Evolutionary conservation across 2,113 vertebrate species (phyloP).

Genomic region (Cebus imitator): DNA sequence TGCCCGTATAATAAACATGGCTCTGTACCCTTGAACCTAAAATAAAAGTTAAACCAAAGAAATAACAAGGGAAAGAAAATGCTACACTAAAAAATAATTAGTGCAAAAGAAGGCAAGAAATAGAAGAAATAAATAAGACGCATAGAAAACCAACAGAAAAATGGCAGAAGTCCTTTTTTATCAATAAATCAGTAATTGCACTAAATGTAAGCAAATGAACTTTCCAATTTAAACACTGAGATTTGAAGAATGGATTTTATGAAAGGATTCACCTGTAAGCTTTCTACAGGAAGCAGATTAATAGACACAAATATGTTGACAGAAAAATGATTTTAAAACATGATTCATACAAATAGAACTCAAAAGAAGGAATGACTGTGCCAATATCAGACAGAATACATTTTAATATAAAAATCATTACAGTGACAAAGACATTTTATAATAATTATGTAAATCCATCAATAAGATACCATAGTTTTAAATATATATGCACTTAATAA

Average conservation of each 20-base stretch:
- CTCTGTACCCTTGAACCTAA: too few species aligned
- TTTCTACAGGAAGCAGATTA: neutral
- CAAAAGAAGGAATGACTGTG: neutral
- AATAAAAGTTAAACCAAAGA: too few species aligned
- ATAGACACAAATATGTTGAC: neutral
- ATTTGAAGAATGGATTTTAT: neutral
- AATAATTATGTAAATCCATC: neutral
- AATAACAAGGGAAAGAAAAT: neutral
- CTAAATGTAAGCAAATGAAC: neutral
- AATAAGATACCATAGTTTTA: neutral
- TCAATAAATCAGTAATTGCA: neutral
- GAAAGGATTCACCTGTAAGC: neutral
- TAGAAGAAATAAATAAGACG: neutral
- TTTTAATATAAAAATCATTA: neutral
- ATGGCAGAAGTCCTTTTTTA: neutral
- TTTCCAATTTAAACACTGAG: neutral
- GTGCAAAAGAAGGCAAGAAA: neutral
- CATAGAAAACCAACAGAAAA: neutral
- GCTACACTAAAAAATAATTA: neutral
- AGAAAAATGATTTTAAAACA: neutral
- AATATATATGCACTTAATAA: neutral
- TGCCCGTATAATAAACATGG: too few species aligned
- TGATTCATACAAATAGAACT: neutral
- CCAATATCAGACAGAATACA: neutral
- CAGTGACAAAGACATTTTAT: neutral